phyloP scores from a whole-genome alignment of 2,888 invertebrate species.

The Ligdia adustata region DNA sequence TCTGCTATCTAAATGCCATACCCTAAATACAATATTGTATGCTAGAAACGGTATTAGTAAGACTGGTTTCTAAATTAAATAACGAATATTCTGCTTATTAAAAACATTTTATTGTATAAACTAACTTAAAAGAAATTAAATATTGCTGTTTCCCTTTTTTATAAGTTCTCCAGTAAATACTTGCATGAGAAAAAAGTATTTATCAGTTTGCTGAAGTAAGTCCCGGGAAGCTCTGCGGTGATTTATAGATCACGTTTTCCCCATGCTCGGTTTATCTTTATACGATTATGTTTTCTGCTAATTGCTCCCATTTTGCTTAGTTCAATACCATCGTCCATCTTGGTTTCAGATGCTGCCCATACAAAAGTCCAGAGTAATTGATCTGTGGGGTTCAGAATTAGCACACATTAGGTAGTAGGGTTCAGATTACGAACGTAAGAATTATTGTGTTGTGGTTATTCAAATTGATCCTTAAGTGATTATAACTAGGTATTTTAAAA shows the following conservation, averaged over 20 bases:
- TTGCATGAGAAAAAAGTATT: conserved; percentile 18
- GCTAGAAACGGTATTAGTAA: background rate
- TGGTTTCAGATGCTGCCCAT: conserved; percentile 23
- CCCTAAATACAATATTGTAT: background rate
- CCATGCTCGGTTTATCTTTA: conserved; percentile 32
- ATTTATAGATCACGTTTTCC: conserved; percentile 40
- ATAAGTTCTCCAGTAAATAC: conserved; percentile 3
- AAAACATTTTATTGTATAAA: background rate
- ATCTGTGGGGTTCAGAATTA: conserved; percentile 19
- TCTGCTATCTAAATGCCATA: background rate
- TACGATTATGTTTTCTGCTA: conserved; percentile 37
- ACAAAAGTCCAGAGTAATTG: conserved; percentile 19
- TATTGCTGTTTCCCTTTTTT: background rate
- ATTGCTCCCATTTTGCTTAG: conserved; percentile 35
- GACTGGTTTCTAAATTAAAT: background rate
- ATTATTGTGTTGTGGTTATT: conserved; percentile 1
- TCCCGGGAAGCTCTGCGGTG: conserved; percentile 21
- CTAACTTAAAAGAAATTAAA: background rate
- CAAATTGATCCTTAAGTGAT: too few species aligned
- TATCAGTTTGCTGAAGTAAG: conserved; percentile 27
- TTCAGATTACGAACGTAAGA: background rate
- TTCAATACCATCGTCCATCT: conserved; percentile 36
- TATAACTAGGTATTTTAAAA: too few species aligned
- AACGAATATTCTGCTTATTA: background rate
- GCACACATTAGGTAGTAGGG: conserved; percentile 8